Evolutionary conservation across 2,113 vertebrate species (phyloP).

Genomic region (Sarotherodon lohbergeri): DNA sequence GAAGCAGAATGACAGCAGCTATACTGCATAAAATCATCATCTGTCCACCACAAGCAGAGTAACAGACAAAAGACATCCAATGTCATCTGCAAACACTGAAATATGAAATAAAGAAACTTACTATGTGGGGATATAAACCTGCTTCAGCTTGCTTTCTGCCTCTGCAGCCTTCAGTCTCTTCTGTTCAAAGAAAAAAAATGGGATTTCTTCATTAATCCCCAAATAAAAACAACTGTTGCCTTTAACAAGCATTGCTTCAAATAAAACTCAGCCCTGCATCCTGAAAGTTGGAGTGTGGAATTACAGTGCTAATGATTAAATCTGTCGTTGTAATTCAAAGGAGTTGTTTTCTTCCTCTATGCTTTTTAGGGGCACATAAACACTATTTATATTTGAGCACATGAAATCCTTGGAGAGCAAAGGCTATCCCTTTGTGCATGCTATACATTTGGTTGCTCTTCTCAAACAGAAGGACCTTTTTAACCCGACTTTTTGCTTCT

Average conservation of each 20-base stretch:
- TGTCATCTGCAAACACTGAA: not conserved
- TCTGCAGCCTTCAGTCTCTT: conserved; percentile 97
- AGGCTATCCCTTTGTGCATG: not conserved
- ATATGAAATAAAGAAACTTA: conserved; percentile 71
- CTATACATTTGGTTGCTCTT: not conserved
- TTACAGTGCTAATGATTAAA: not conserved
- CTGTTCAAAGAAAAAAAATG: conserved; percentile 63
- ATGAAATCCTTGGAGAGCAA: not conserved
- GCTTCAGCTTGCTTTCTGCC: conserved; percentile 97
- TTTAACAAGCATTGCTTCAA: not conserved
- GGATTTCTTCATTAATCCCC: not conserved
- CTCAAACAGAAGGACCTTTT: not conserved
- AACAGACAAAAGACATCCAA: not conserved
- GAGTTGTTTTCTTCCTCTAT: not conserved
- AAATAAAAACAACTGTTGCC: not conserved
- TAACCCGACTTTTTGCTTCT: not conserved
- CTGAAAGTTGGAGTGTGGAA: not conserved
- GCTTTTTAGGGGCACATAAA: not conserved
- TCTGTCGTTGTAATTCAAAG: not conserved
- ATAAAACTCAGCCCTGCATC: not conserved
- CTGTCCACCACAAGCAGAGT: not conserved
- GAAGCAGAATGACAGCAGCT: not conserved
- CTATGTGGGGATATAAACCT: conserved; percentile 99
- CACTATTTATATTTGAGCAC: not conserved
- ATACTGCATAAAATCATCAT: not conserved